phyloP scores from a whole-genome alignment of 2,797 vertebrate genomes.

The Parauchenoglanis punctatus region DNA sequence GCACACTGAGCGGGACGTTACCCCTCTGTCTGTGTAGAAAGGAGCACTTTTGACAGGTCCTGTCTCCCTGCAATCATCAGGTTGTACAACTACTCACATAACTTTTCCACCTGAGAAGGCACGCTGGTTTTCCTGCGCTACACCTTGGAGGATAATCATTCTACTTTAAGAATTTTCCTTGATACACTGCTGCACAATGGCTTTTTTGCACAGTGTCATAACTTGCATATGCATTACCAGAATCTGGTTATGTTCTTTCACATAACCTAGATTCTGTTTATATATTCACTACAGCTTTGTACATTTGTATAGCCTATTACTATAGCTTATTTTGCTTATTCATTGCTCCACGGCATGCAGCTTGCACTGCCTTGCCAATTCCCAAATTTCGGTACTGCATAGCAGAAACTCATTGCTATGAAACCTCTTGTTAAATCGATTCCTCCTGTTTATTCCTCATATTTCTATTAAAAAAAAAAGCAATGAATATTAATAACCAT shows the following conservation, averaged over 20 bases:
- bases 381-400: neutral
- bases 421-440: neutral
- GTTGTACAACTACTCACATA: neutral
- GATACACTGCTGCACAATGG: neutral
- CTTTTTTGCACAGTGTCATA: neutral
- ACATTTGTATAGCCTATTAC: too few species aligned
- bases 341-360: too few species aligned
- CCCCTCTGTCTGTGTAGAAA: neutral
- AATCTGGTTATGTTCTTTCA: neutral
- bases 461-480: neutral
- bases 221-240: neutral
- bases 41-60: neutral
- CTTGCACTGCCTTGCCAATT: too few species aligned
- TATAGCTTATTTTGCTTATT: too few species aligned
- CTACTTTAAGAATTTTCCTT: neutral
- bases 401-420: neutral
- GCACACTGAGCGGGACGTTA: neutral
- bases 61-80: neutral
- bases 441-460: neutral
- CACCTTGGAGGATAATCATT: neutral
- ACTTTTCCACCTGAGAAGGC: neutral
- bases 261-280: neutral
- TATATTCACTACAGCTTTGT: neutral
- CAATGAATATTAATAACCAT: neutral
- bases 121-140: neutral